Evolutionary conservation across 2,113 vertebrate species (phyloP), one percentile per base, ranked within the genome.

Genomic region (Istiophorus platypterus): DNA sequence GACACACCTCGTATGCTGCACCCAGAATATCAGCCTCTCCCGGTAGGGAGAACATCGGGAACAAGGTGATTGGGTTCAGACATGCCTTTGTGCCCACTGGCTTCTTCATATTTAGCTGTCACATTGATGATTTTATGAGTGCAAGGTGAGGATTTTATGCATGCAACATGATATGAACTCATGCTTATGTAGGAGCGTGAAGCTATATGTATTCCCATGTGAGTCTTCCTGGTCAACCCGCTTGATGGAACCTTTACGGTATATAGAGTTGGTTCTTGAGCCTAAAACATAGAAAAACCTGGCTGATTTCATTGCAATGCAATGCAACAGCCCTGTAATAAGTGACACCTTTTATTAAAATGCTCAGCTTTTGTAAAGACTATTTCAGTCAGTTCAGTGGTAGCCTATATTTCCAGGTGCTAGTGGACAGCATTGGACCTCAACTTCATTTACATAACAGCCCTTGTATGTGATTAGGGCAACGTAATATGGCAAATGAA

Each of bases 11-110:
- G 22, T 63, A 76, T 76, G 75, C 82, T 73, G 62, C 41, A 58
- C 58, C 47, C 20, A 61, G 75, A 78, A 81, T 83, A 83, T 75
- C 70, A 57, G 17, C 47, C 15, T 75, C 65, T 54, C 49, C n/a
- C n/a, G 49, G 39, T 4, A 18, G 49, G 51, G 20, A 7, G 66
- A 76, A 69, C 52, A 31, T 26, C 29, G 7, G 39, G 52, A 42
- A 20, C 11, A 27, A 37, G 65, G 71, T 9, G 57, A 72, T 34
- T 7, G 2, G 56, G 61, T 82, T 85, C 59, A 78, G n/a, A 65
- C 76, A 62, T 65, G 68, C 64, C 79, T 81, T 82, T 66, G 78
- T 65, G 57, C 11, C 24, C 29, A 11, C 11, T n/a, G 42, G 7
- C 12, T 0, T 26, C 52, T 52, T 70, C 34, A 64, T 14, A n/a